Base-by-base conservation (phyloP, 2,113 vertebrate genomes). In the Talpa occidentalis region DNA sequence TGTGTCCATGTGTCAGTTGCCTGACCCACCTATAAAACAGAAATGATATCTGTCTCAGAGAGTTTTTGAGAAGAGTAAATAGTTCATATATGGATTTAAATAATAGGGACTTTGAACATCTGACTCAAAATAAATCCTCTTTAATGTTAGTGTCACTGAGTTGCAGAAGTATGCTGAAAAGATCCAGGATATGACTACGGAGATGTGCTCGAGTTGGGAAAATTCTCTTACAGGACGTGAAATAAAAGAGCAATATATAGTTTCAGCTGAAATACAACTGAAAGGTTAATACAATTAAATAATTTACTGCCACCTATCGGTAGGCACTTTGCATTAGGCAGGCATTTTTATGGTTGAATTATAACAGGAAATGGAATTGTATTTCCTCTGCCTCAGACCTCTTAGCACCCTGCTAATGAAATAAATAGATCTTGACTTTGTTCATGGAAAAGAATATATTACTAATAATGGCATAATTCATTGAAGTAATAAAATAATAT, bases 21-120 rank as follows among this genome's bases (percentile, higher is more conserved):
- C 35, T 67, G 40, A 98, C 72, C 97, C 97, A 96, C 98, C 95
- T 47, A 24, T 94, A 60, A 91, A 73, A 69, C 5, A 97, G 44
- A 12, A 72, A 28, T 82, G n/a, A 37, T 28, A 59, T 21, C 17
- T 37, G 2, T 12, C 56, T 85, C n/a, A 21, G 26, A 74, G 24
- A 12, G n/a, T 24, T 40, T 83, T 60, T 92, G 17, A 88, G 78
- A 96, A 70, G 42, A 59, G 4, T 67, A 59, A 90, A 44, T 52
- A 92, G 37, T 81, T 94, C 37, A 32, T 64, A 54, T 16, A 9
- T 62, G 47, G n/a, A 44, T 42, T 72, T 92, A 81, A 72, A 12
- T 80, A 64, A 21, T 26, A 62, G 3, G 22, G 74, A 15, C n/a
- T 83, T 94, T 52, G 77, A 82, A 74, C 22, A 64, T n/a, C 42